Percentiles rank a stretch among this genome's conserved stretches.
phyloP scores from a whole-genome alignment of 1,140 invertebrate species.

The Dreissena polymorpha region DNA sequence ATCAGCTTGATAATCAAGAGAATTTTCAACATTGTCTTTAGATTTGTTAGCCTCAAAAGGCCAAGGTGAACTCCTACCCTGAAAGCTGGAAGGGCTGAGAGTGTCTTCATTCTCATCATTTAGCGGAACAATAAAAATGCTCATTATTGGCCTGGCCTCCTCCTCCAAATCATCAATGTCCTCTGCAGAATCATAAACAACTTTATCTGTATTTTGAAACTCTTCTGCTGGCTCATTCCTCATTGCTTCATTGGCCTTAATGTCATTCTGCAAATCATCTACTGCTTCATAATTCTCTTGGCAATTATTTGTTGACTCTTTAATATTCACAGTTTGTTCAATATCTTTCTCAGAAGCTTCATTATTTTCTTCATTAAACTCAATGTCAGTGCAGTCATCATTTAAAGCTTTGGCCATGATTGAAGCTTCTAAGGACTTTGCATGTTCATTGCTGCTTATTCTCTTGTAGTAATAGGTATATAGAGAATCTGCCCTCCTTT shows the following conservation, averaged over 20 bases:
- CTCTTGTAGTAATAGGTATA: too few relatives aligned
- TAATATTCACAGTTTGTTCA: not conserved
- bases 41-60: not conserved
- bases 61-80: constrained; percentile 29
- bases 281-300: not conserved
- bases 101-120: constrained; percentile 19
- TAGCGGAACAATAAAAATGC: constrained; percentile 47
- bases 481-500: too few relatives aligned
- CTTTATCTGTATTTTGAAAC: not conserved
- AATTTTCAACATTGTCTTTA: too few relatives aligned
- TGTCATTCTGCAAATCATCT: not conserved
- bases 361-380: not conserved
- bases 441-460: not conserved
- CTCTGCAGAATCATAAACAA: not conserved
- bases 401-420: not conserved
- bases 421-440: not conserved
- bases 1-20: too few relatives aligned
- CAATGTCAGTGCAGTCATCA: not conserved
- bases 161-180: not conserved
- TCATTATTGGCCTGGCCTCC: constrained; percentile 7
- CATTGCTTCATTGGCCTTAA: not conserved
- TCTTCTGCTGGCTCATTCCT: not conserved
- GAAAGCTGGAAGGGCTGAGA: not conserved
- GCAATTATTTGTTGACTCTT: too few relatives aligned
- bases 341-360: not conserved